phyloP scores from a whole-genome alignment of 2,797 vertebrate genomes.

The Garrulus glandarius region DNA sequence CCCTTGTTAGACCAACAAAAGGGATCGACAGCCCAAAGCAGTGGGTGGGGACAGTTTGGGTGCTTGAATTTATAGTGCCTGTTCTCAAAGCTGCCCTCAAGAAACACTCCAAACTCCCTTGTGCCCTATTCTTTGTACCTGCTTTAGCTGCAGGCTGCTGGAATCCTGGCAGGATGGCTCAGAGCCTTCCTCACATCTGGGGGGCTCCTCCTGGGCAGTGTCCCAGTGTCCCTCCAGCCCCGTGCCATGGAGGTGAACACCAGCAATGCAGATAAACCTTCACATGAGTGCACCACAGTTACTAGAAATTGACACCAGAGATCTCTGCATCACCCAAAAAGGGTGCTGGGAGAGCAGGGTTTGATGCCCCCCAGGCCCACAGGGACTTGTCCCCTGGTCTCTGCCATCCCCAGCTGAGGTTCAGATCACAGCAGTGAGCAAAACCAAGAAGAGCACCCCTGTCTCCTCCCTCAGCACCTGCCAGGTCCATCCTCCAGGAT shows the following conservation, averaged over 20 bases:
- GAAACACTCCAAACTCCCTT: background rate
- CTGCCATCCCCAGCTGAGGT: background rate
- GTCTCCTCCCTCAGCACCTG: background rate
- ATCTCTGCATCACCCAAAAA: background rate
- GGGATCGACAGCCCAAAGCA: background rate
- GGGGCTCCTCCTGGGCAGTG: background rate
- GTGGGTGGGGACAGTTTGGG: too few relatives aligned
- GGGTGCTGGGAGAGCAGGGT: background rate
- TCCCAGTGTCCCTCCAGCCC: background rate
- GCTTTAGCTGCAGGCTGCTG: background rate
- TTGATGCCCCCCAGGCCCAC: background rate
- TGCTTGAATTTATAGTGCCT: background rate
- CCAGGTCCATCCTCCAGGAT: background rate
- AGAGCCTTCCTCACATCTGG: fast-evolving
- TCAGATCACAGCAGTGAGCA: background rate
- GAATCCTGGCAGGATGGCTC: background rate
- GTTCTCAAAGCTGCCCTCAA: background rate
- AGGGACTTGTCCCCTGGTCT: background rate
- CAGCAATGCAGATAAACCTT: background rate
- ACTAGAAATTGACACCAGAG: background rate
- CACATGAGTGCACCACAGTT: background rate
- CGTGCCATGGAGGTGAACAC: fast-evolving
- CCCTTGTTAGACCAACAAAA: background rate
- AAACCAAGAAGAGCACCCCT: background rate
- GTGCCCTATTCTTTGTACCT: background rate